These are phyloP conservation scores for Boulengeromyrus knoepffleri DNA, from an alignment of 2,113 vertebrate genomes.

Conservation along the genomic window DNA sequence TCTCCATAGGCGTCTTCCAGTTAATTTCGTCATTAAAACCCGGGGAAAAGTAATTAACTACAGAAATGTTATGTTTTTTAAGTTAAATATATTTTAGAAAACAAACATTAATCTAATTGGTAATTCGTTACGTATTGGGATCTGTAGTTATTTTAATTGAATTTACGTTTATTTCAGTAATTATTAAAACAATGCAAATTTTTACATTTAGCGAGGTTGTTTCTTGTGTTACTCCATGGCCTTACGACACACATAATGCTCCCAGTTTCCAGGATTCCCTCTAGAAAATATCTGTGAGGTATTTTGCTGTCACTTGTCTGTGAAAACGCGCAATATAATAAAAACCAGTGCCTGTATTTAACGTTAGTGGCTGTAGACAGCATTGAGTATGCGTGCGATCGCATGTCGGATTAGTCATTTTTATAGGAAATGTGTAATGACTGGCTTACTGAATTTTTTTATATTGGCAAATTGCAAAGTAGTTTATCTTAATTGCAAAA, in stretches of 20 bases:
- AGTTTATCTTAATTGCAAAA: background rate
- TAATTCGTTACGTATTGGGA: background rate
- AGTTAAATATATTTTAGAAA: background rate
- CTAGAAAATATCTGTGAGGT: background rate
- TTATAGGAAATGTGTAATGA: background rate
- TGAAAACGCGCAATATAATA: background rate
- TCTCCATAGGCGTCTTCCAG: background rate
- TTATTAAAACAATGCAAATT: background rate
- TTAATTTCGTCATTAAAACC: background rate
- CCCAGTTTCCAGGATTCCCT: background rate
- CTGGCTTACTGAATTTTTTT: background rate
- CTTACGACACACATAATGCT: background rate
- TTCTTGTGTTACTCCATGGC: background rate
- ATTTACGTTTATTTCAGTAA: background rate
- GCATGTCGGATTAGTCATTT: background rate
- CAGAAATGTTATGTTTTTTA: background rate
- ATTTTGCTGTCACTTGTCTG: background rate
- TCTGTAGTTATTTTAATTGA: background rate
- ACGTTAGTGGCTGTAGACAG: background rate
- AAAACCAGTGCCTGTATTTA: background rate
- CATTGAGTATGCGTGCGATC: background rate
- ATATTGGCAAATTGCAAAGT: background rate
- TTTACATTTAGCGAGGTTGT: background rate
- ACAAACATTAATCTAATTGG: background rate
- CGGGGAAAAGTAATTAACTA: background rate